These are phyloP conservation scores for Festucalex cinctus DNA, from an alignment of 2,113 vertebrate species.

Conservation along the genomic window DNA sequence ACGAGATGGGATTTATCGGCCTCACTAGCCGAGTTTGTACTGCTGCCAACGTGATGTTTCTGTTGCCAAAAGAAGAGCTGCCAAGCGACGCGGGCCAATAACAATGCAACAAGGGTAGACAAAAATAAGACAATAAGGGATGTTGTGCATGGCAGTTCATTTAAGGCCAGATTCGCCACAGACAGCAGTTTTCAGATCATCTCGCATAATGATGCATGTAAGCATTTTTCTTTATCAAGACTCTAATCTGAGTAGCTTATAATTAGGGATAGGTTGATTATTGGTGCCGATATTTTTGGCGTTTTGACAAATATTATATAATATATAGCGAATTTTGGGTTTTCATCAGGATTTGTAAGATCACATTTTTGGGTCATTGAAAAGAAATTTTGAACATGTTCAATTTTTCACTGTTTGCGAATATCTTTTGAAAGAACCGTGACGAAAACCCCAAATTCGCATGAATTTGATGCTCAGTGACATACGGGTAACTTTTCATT, in stretches of 20 bases:
- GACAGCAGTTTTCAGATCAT: not conserved
- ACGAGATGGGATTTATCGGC: slow-evolving; percentile 45
- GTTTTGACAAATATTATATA: too few species aligned
- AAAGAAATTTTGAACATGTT: too few species aligned
- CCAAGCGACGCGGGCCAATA: slow-evolving; percentile 51
- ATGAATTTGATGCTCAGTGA: too few species aligned
- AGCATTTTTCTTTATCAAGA: slow-evolving; percentile 26
- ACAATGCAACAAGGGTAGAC: slow-evolving; percentile 30
- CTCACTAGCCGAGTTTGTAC: slow-evolving; percentile 48
- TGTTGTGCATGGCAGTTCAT: slow-evolving; percentile 32
- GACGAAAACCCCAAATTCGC: too few species aligned
- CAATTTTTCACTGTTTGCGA: too few species aligned
- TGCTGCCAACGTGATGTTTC: slow-evolving; percentile 52
- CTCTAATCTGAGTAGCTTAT: slow-evolving; percentile 13
- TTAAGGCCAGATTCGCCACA: slow-evolving; percentile 18
- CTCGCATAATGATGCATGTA: slow-evolving; percentile 36
- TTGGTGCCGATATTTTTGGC: too few species aligned
- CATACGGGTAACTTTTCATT: too few species aligned
- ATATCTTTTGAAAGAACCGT: too few species aligned
- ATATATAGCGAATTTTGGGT: too few species aligned
- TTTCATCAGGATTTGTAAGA: too few species aligned
- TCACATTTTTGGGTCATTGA: too few species aligned
- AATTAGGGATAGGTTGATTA: too few species aligned
- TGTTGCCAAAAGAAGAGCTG: slow-evolving; percentile 52
- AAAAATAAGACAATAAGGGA: slow-evolving; percentile 25